phyloP scores from a whole-genome alignment of 1,140 invertebrate genomes.

The Mizuhopecten yessoensis region DNA sequence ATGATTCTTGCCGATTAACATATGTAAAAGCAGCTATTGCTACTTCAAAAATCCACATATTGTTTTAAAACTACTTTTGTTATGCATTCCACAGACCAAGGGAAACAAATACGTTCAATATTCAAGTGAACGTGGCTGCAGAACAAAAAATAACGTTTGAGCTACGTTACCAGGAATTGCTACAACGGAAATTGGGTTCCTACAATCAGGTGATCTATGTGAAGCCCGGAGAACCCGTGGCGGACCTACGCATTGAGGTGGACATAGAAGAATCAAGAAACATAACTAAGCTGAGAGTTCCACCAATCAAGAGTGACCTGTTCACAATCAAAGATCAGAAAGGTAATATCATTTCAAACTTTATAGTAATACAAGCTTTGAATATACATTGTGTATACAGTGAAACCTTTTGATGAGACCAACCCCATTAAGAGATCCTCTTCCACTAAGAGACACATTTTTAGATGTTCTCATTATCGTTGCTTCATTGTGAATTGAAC shows the following conservation, averaged over 20 bases:
- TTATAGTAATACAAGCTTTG: no score
- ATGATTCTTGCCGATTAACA: no score
- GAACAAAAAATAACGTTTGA: conserved; percentile 70
- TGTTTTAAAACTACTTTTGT: no score
- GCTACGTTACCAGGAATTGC: conserved; percentile 71
- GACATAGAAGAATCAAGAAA: conserved; percentile 67
- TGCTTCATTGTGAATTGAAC: no score
- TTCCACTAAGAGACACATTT: no score
- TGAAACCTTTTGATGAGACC: no score
- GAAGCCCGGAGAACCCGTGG: conserved; percentile 66
- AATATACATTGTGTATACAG: no score
- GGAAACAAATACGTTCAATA: conserved; percentile 71
- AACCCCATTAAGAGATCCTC: no score
- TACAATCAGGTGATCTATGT: conserved; percentile 73
- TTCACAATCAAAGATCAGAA: conserved; percentile 46
- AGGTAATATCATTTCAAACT: conserved; percentile 8
- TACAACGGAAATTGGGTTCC: conserved; percentile 60
- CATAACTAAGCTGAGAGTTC: conserved; percentile 65
- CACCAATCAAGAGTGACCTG: conserved; percentile 63
- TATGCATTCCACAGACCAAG: conserved; percentile 49
- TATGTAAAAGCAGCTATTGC: no score
- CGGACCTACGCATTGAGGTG: conserved; percentile 69
- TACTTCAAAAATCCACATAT: no score
- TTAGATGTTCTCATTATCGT: no score
- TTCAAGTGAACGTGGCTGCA: conserved; percentile 73